Evolutionary conservation across 2,797 vertebrate genomes (phyloP).

Genomic region (Sternotherus odoratus): DNA sequence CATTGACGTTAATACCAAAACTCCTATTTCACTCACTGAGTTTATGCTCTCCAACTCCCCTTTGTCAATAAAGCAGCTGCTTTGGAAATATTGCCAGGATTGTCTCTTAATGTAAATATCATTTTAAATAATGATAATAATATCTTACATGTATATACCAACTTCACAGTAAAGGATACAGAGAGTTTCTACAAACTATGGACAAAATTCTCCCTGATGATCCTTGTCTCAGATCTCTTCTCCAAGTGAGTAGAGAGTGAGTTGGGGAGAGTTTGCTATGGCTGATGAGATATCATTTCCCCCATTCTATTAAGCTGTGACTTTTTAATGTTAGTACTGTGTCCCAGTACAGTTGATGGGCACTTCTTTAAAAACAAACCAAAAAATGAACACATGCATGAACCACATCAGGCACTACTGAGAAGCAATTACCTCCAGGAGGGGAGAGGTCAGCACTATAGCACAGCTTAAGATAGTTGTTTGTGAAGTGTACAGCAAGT

Average conservation of each 20-base stretch:
- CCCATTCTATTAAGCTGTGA: not conserved
- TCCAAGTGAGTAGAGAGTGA: not conserved
- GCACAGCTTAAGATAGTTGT: slow-evolving; percentile 17
- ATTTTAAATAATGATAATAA: not conserved
- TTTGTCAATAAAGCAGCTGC: not conserved
- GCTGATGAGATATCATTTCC: not conserved
- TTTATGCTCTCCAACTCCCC: not conserved
- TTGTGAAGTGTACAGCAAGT: slow-evolving; percentile 15
- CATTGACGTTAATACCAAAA: not conserved
- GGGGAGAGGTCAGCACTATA: not conserved
- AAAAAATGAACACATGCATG: not conserved
- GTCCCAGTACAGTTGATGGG: not conserved
- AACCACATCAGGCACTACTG: not conserved
- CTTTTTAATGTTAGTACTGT: not conserved
- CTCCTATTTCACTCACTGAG: not conserved
- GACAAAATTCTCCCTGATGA: not conserved
- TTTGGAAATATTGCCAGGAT: not conserved
- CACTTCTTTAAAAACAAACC: not conserved
- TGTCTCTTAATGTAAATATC: not conserved
- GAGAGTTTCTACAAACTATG: not conserved
- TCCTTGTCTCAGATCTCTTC: not conserved
- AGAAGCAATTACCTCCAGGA: not conserved
- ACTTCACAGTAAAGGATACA: not conserved
- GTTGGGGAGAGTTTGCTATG: not conserved
- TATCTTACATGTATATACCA: not conserved